phyloP scores from a whole-genome alignment of 2,113 vertebrate genomes.

The Leptocoma aspasia region DNA sequence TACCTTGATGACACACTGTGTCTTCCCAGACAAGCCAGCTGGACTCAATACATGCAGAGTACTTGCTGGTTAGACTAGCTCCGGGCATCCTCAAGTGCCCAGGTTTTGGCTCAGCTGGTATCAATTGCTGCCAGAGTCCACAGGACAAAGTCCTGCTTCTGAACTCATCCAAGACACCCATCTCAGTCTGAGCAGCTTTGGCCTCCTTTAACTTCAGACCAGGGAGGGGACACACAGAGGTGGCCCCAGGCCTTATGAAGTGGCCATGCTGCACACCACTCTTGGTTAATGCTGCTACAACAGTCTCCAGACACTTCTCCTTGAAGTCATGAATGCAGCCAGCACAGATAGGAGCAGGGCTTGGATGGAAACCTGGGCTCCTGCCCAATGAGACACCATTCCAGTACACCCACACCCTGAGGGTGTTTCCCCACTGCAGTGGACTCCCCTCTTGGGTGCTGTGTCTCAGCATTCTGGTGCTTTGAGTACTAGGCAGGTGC shows the following conservation, averaged over 20 bases:
- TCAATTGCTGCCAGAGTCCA: neutral
- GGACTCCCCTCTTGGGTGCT: neutral
- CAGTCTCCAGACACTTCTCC: neutral
- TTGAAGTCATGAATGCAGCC: fast-evolving
- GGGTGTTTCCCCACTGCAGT: neutral
- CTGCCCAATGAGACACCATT: neutral
- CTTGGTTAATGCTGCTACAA: neutral
- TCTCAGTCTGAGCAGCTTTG: neutral
- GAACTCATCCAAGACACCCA: neutral
- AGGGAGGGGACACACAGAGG: neutral
- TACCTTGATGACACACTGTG: neutral
- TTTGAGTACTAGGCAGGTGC: neutral
- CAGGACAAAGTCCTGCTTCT: neutral
- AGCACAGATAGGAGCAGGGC: neutral
- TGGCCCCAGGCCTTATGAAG: neutral
- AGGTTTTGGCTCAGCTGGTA: neutral
- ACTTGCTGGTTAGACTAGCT: neutral
- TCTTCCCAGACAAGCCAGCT: neutral
- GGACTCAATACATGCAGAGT: neutral
- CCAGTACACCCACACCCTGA: neutral
- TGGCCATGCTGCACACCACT: fast-evolving
- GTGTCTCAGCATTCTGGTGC: neutral
- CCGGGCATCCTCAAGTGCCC: neutral
- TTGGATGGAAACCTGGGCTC: neutral
- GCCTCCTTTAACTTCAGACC: neutral